phyloP scores from a whole-genome alignment of 2,888 invertebrate species.

The Volucella zonaria region DNA sequence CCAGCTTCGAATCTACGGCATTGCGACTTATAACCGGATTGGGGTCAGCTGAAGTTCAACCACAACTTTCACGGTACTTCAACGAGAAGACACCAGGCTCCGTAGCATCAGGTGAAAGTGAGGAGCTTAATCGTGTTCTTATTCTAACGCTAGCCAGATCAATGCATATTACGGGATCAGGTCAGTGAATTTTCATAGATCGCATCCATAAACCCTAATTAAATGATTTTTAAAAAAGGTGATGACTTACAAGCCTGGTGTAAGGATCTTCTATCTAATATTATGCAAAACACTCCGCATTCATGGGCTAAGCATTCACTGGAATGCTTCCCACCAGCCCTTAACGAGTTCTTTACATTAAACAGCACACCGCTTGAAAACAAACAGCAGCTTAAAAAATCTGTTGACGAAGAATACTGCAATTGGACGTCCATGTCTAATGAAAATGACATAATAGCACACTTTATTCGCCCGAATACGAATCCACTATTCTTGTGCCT shows the following conservation, averaged over 20 bases:
- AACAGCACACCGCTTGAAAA: conserved; percentile 93
- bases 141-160: conserved; percentile 96
- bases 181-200: conserved; percentile 77
- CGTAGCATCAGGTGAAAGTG: conserved; percentile 95
- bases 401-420: conserved; percentile 96
- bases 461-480: conserved; percentile 96
- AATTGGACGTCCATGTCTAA: conserved; percentile 99
- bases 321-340: conserved; percentile 94
- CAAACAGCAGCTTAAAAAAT: conserved; percentile 94
- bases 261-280: conserved; percentile 93
- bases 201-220: background rate
- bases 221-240: conserved; percentile 72
- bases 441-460: conserved; percentile 97
- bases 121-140: conserved; percentile 96
- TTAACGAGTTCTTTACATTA: conserved; percentile 94
- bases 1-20: conserved; percentile 93
- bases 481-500: conserved; percentile 95
- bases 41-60: conserved; percentile 97
- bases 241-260: conserved; percentile 88
- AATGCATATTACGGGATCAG: conserved; percentile 95
- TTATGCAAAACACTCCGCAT: conserved; percentile 97
- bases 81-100: conserved; percentile 90
- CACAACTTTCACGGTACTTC: conserved; percentile 95
- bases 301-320: conserved; percentile 97
- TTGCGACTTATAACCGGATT: conserved; percentile 93